Evolutionary conservation across 2,113 vertebrate genomes (phyloP), one percentile per base, ranked within the genome.

Genomic region (Ptilonorhynchus violaceus): DNA sequence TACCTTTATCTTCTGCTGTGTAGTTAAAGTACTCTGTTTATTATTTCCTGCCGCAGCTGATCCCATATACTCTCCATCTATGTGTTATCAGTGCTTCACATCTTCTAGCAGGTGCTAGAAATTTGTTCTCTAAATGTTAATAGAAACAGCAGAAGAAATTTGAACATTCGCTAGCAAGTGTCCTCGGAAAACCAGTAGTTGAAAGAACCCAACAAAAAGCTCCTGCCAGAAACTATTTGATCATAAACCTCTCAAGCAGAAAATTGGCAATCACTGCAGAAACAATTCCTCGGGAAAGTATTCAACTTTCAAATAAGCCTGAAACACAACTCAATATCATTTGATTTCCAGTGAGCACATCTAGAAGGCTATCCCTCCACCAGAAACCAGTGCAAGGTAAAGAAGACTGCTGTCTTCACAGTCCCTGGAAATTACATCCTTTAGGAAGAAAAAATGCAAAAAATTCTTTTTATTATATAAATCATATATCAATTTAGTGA

Each of bases 231-330:
- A 93, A 95, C 63, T 86, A 96, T 97, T 97, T 97, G 97, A 98
- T 98, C 98, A 96, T 97, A 98, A 98, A 97, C 95, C 96, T 98
- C 94, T 98, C 97, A 98, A 98, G 98, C 98, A 98, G 97, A 98
- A 98, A 98, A 98, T 98, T 98, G 96, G 97, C 97, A 98, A 98
- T 98, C 97, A 97, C 91, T 93, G 85, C 94, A 97, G 96, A 98
- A 98, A 98, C 97, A 97, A 97, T 97, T 98, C 96, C 82, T 97
- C 94, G 91, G 96, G 96, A 98, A 98, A 97, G 95, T 97, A 97
- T 96, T 98, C 97, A 97, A 96, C 98, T 98, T 98, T 98, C 97
- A 97, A 97, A 98, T 97, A 97, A 97, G 96, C 96, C 96, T 96
- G 98, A 97, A 96, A 96, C 94, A 86, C 83, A 90, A 84, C 75